Evolutionary conservation across 1,140 invertebrate species (phyloP).

Genomic region (Drosophila nasuta): DNA sequence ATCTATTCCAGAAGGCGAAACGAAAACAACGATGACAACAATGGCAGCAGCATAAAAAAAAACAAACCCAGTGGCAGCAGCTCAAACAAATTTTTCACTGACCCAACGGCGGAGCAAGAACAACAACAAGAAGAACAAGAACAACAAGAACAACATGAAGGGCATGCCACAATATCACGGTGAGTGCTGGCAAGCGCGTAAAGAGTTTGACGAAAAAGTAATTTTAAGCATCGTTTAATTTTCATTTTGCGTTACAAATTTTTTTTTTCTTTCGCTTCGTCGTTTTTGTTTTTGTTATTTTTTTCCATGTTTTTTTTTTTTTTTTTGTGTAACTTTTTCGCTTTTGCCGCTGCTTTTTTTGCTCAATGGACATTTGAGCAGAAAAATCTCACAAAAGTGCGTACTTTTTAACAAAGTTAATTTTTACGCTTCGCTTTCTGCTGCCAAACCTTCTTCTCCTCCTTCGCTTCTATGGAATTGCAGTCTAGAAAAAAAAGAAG

Average conservation of each 20-base stretch:
- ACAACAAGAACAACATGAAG: constrained; percentile 17
- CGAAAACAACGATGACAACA: constrained; percentile 16
- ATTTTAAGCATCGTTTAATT: constrained; percentile 83
- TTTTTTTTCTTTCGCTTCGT: constrained; percentile 8
- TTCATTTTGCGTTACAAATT: constrained; percentile 62
- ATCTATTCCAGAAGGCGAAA: constrained; percentile 7
- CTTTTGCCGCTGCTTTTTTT: constrained; percentile 50
- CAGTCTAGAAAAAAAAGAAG: constrained; percentile 35
- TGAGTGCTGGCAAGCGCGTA: constrained; percentile 38
- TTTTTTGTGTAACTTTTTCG: constrained; percentile 61
- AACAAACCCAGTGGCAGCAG: constrained; percentile 19
- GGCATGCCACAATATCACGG: constrained; percentile 23
- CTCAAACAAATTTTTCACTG: constrained; percentile 44
- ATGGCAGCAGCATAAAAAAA: not conserved
- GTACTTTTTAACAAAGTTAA: constrained; percentile 79
- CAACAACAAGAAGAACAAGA: constrained; percentile 29
- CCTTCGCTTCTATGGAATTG: constrained; percentile 17
- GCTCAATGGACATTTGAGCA: constrained; percentile 69
- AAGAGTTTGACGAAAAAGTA: constrained; percentile 80
- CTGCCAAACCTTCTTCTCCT: constrained; percentile 35
- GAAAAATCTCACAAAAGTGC: constrained; percentile 61
- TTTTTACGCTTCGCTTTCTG: constrained; percentile 69
- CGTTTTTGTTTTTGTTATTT: constrained; percentile 1
- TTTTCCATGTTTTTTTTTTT: constrained; percentile 14
- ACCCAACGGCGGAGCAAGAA: constrained; percentile 13